These are phyloP conservation scores for Megathymus violae DNA, from an alignment of 1,140 invertebrate genomes.

Conservation along the genomic window DNA sequence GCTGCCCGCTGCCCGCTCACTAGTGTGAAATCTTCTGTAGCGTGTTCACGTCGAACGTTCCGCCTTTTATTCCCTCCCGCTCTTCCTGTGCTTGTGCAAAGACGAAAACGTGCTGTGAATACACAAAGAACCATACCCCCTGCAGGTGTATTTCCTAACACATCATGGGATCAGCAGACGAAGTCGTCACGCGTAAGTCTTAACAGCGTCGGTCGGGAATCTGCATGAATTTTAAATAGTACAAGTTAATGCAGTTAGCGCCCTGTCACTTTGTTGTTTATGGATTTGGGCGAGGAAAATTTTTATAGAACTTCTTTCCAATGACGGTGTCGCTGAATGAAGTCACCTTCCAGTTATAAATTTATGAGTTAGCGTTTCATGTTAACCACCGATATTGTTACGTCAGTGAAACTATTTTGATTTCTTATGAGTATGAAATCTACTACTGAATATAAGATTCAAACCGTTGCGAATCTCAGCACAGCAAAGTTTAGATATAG, in stretches of 20 bases:
- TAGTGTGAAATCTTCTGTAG: conserved; percentile 51
- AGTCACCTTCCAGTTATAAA: conserved; percentile 29
- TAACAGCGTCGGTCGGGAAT: no score
- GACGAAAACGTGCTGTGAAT: conserved; percentile 18
- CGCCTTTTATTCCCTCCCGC: conserved; percentile 27
- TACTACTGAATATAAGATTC: no score
- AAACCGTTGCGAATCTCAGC: no score
- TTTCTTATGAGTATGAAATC: no score
- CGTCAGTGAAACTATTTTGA: no score
- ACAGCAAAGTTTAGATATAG: no score
- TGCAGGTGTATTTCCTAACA: conserved; percentile 35
- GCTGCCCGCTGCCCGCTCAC: conserved; percentile 47
- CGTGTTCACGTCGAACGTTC: conserved; percentile 57
- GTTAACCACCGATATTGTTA: conserved; percentile 16
- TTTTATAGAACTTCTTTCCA: conserved; percentile 7
- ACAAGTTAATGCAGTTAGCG: conserved; percentile 10
- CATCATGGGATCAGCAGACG: conserved; percentile 54
- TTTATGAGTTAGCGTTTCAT: conserved; percentile 14
- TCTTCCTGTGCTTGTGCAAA: conserved; percentile 20
- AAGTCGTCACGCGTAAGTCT: conserved; percentile 60
- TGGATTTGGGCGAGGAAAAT: conserved; percentile 15
- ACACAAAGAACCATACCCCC: conserved; percentile 7
- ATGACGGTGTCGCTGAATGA: conserved; percentile 5
- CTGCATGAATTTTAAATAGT: conserved; percentile 1
- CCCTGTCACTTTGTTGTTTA: conserved; percentile 1